Conservation (phyloP, 2,113 vertebrate genomes). For the Eleginops maclovinus region DNA sequence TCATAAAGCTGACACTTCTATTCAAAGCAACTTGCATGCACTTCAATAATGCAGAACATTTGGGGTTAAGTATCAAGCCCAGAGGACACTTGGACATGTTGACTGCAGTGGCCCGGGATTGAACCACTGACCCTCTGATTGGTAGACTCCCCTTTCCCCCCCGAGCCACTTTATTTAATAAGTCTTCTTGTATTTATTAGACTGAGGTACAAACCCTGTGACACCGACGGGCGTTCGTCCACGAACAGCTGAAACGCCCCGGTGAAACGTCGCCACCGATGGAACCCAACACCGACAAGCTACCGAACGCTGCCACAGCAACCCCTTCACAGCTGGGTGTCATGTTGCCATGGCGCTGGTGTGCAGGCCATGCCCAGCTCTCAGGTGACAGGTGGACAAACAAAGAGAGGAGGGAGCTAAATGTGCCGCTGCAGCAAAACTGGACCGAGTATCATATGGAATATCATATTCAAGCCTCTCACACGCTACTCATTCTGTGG, state of each 20-base stretch:
- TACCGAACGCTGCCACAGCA: constrained; percentile 33
- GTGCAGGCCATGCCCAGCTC: constrained; percentile 35
- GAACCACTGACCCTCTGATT: no score
- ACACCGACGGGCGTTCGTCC: neutral
- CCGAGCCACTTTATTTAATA: neutral
- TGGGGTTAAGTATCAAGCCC: no score
- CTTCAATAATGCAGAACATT: no score
- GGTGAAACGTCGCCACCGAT: neutral
- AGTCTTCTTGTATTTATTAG: neutral
- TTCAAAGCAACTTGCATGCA: no score
- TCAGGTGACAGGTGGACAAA: constrained; percentile 65
- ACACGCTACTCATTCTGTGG: neutral
- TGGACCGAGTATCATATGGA: neutral
- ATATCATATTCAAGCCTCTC: neutral
- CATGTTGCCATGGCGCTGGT: constrained; percentile 50
- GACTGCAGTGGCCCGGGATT: no score
- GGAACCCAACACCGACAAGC: constrained; percentile 57
- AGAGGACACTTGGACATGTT: no score
- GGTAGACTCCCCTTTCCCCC: no score
- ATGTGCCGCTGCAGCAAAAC: constrained; percentile 35
- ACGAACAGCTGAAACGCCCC: constrained; percentile 22
- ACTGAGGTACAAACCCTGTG: neutral
- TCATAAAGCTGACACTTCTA: no score
- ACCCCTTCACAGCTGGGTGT: constrained; percentile 60
- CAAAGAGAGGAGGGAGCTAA: constrained; percentile 14